These are phyloP conservation scores for Silurus lanzhouensis DNA, from an alignment of 2,797 vertebrate species.

Conservation along the genomic window DNA sequence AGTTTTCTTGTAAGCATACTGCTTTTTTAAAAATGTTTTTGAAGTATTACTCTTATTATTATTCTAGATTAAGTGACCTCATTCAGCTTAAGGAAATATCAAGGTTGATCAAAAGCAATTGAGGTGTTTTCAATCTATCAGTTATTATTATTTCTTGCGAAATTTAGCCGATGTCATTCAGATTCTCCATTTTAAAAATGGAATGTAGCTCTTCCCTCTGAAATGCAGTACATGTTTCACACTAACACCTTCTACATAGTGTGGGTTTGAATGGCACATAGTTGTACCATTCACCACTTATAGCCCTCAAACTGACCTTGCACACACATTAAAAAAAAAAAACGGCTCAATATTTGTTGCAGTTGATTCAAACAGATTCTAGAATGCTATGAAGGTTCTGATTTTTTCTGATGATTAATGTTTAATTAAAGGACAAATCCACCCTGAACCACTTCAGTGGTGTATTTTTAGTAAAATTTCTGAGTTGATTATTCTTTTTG, in stretches of 20 bases:
- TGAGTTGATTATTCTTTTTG: neutral
- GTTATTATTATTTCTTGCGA: conserved; percentile 83
- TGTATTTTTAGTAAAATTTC: neutral
- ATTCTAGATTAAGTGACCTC: neutral
- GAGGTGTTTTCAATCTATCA: conserved; percentile 76
- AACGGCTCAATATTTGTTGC: conserved; percentile 73
- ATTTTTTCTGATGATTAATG: neutral
- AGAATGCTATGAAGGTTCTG: conserved; percentile 68
- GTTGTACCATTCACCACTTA: conserved; percentile 63
- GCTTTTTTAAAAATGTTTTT: neutral
- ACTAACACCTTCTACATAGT: conserved; percentile 59
- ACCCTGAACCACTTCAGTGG: neutral
- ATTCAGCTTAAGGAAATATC: neutral
- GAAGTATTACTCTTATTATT: neutral
- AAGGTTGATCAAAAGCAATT: conserved; percentile 55
- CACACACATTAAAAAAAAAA: neutral
- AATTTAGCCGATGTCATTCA: too few species aligned
- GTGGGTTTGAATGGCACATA: conserved; percentile 81
- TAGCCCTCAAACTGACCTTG: conserved; percentile 55
- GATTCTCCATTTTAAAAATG: conserved; percentile 74
- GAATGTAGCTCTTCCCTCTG: conserved; percentile 63
- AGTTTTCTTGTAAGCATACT: conserved; percentile 23
- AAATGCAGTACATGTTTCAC: conserved; percentile 84
- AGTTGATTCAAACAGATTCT: conserved; percentile 65
- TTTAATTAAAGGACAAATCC: neutral